Evolutionary conservation across 2,113 vertebrate species (phyloP).

Genomic region (Engraulis encrasicolus): DNA sequence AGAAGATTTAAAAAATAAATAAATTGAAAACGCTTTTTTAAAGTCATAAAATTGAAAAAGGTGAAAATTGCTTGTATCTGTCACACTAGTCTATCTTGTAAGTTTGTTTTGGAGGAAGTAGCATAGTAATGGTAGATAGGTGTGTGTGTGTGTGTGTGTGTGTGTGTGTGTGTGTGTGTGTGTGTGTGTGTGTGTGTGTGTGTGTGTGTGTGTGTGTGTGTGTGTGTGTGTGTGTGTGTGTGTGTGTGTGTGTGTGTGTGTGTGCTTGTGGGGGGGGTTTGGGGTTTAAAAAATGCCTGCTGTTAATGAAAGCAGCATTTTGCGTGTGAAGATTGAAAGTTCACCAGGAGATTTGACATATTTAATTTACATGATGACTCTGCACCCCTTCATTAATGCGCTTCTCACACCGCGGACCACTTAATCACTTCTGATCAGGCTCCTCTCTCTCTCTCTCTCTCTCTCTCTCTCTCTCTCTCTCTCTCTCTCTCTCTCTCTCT

Average conservation of each 20-base stretch:
- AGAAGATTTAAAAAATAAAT: not conserved
- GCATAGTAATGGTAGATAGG: not conserved
- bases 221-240: not conserved
- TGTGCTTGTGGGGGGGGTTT: constrained; percentile 46
- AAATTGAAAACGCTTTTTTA: constrained; percentile 58
- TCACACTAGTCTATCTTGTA: constrained; percentile 74
- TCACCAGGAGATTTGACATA: constrained; percentile 97
- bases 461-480: too few relatives aligned
- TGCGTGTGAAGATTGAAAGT: constrained; percentile 92
- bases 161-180: constrained; percentile 61
- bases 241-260: constrained; percentile 50
- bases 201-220: constrained; percentile 55
- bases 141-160: not conserved
- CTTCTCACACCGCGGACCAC: constrained; percentile 90
- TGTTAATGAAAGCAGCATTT: constrained; percentile 93
- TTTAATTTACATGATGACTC: constrained; percentile 99
- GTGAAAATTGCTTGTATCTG: constrained; percentile 90
- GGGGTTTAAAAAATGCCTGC: constrained; percentile 80
- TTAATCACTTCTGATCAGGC: constrained; percentile 96
- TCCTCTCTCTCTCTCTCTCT: constrained; percentile 55
- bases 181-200: constrained; percentile 62
- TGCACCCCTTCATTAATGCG: constrained; percentile 95
- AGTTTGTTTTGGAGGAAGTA: constrained; percentile 59
- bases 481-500: too few relatives aligned
- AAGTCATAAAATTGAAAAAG: constrained; percentile 68